Base-by-base conservation (phyloP, 2,888 invertebrate genomes). In the Mimachlamys varia region DNA sequence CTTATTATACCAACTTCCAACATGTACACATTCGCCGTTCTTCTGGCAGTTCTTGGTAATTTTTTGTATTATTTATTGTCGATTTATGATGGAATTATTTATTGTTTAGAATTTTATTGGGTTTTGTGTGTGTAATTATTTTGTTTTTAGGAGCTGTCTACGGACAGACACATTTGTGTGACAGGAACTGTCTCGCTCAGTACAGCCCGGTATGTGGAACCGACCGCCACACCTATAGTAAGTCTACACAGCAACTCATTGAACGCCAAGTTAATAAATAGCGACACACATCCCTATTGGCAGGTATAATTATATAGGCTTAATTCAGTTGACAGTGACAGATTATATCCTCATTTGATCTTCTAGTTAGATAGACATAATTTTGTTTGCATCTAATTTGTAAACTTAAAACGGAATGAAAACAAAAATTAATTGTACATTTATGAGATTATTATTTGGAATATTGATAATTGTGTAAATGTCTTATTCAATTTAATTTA, bases 171-270 rank as follows among this genome's bases (percentile, higher is more conserved):
- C 76, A 76, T 15, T 15, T 76, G 7, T 90, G 90, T 88, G 88
- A 89, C 27, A 90, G 55, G 44, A 22, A 49, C 0, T 91, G 91
- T 55, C 76, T 87, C 0, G 33, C 91, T 12, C 90, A 90, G 15
- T 90, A 91, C 87, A 17, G 49, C 12, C 91, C 91, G 4, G 91
- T 91, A 7, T 91, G 91, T 88, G 91, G 90, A n/a, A 62, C 88
- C n/a, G 90, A 91, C 62, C 88, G 87, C 37, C 88, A 89, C 12
- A 91, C 91, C 10, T 91, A 91, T 37, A 88, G 91, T 91, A 89
- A 88, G 90, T 89, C 49, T 17, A 12, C 13, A 13, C 2, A 17
- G 53, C 19, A 44, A 3, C 7, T 44, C 7, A 44, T 44, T 44
- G 44, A 44, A 44, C 44, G 44, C 44, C 44, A 44, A 44, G 44